Percentiles rank a stretch among this genome's conserved stretches.
Evolutionary conservation across 2,797 vertebrate species (phyloP).

Genomic region (Aselliscus stoliczkanus): DNA sequence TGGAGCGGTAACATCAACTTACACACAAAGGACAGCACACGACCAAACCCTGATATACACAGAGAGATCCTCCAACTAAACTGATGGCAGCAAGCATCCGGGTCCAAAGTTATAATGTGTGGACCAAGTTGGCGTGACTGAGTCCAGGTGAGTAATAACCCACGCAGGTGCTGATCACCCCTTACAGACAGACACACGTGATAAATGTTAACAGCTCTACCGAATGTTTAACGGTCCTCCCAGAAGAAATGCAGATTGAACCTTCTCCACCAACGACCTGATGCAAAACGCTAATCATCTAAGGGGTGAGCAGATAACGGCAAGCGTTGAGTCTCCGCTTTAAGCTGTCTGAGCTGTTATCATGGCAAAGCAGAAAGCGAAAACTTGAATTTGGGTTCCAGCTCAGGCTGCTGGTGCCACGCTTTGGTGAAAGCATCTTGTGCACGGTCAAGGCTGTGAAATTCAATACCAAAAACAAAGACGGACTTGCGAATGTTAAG

Average conservation of each 20-base stretch:
- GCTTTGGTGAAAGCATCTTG: not conserved
- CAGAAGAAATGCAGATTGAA: not conserved
- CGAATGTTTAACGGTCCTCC: not conserved
- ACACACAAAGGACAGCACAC: not conserved
- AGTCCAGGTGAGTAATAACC: not conserved
- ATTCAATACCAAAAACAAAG: slow-evolving; percentile 35
- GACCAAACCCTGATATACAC: not conserved
- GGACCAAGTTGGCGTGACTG: not conserved
- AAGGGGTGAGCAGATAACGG: not conserved
- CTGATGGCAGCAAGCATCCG: not conserved
- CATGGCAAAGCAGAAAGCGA: not conserved
- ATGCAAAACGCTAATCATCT: not conserved
- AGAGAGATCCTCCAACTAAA: not conserved
- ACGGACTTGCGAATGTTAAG: not conserved
- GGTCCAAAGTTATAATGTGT: slow-evolving; percentile 27
- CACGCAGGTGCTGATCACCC: not conserved
- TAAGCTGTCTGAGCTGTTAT: not conserved
- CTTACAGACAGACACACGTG: not conserved
- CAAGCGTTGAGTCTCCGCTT: not conserved
- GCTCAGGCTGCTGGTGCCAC: not conserved
- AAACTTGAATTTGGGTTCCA: not conserved
- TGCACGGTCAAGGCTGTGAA: not conserved
- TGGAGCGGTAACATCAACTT: not conserved
- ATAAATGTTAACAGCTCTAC: not conserved
- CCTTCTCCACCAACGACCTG: not conserved